Evolutionary conservation across 2,113 vertebrate genomes (phyloP), one percentile per base, ranked within the genome.

Genomic region (Ceyx melanurus): DNA sequence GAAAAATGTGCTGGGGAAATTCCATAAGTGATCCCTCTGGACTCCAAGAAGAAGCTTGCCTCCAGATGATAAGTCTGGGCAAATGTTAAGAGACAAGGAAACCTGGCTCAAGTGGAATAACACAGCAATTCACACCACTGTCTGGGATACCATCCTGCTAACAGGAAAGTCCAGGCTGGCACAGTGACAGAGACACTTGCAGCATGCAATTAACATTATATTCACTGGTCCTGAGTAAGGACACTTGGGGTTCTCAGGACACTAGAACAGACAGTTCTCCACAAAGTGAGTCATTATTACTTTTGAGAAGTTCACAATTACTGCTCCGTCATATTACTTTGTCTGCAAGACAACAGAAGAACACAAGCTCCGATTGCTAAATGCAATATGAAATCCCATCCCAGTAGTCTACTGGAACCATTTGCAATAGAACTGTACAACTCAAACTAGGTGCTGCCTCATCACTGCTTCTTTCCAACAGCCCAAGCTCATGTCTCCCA

Each of bases 61-160:
- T 5, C 31, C 72, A 56, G 33, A 31, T 18, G 6, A 74, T 56
- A 29, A 60, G 48, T 48, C 65, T 29, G 20, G n/a, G 40, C 40
- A 91, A 77, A 71, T 4, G 29, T 42, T 31, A 57, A 0, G 0
- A 23, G 6, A 51, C 35, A 66, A 64, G 65, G 43, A 80, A 78
- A 40, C 35, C 72, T 61, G 73, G 60, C 53, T 81, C 53, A 60
- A 5, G 67, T 53, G 56, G 65, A 86, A 18, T 60, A 86, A 81
- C 40, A 50, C 79, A 78, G 73, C 89, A 86, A 67, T 70, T 85
- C 78, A 75, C 65, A 67, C 26, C 70, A 31, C 72, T 42, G 68
- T 50, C 4, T 60, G 57, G 8, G 81, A 71, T 35, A 26, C 33
- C 0, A 0, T 35, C 46, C 58, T 28, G 20, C 26, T 18, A 51